phyloP scores from a whole-genome alignment of 2,888 invertebrate genomes.

The Nasonovia ribisnigri region DNA sequence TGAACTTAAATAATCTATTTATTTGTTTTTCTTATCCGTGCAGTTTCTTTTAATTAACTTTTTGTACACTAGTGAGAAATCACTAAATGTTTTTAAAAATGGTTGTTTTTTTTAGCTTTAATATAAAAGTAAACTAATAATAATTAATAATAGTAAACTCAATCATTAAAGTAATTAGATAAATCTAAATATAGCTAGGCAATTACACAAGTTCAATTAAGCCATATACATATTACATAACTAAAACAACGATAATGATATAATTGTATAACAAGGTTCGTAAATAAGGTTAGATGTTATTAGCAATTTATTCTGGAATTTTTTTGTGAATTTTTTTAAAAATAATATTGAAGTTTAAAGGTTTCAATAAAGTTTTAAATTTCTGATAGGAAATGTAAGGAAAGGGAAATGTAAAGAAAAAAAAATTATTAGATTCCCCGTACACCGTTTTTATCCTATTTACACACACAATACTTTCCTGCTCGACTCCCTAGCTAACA shows the following conservation, averaged over 20 bases:
- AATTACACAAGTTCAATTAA: background rate
- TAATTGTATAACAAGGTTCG: background rate
- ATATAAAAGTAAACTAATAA: too few species aligned
- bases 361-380: background rate
- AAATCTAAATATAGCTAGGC: background rate
- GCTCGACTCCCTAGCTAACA: background rate
- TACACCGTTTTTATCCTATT: background rate
- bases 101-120: background rate
- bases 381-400: background rate
- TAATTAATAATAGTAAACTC: background rate
- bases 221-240: background rate
- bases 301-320: background rate
- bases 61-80: background rate
- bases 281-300: background rate
- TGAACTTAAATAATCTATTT: background rate
- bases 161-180: background rate
- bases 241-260: background rate
- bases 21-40: background rate
- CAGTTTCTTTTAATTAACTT: background rate
- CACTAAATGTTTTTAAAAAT: background rate
- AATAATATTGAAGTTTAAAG: background rate
- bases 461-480: background rate
- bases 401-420: background rate
- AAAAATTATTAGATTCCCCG: background rate
- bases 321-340: background rate